phyloP scores from a whole-genome alignment of 2,797 vertebrate genomes.

The Paramormyrops hopkinsi region DNA sequence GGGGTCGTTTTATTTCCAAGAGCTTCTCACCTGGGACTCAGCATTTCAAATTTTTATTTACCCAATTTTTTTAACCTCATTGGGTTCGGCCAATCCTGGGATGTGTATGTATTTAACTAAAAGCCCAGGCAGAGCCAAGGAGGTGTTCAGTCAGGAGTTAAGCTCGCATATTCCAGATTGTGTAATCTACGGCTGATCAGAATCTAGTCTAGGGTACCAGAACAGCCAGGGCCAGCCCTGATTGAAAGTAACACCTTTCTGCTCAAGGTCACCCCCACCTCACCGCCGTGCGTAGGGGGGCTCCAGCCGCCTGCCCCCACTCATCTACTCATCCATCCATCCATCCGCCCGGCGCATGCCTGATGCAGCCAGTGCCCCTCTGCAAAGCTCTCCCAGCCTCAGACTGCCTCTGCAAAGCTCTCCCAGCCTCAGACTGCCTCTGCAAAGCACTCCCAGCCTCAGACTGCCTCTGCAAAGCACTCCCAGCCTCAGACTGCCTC shows the following conservation, averaged over 20 bases:
- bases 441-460: no score
- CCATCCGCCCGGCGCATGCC: background rate
- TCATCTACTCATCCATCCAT: background rate
- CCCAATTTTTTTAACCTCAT: background rate
- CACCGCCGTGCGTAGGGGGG: background rate
- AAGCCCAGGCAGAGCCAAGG: background rate
- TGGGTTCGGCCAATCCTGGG: background rate
- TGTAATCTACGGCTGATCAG: background rate
- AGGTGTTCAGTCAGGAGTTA: background rate
- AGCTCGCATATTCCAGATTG: background rate
- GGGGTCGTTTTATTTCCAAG: background rate
- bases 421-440: no score
- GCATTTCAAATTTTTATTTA: background rate
- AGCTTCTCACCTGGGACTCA: background rate
- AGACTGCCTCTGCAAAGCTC: no score
- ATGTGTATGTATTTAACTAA: background rate
- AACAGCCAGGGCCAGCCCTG: background rate
- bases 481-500: no score
- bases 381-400: no score
- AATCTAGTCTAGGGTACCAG: background rate
- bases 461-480: no score
- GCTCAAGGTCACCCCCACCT: background rate
- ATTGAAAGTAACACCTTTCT: background rate
- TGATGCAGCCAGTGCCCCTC: background rate
- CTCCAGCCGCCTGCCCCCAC: background rate